Percentiles rank a stretch among this genome's conserved stretches.
Evolutionary conservation across 2,113 vertebrate genomes (phyloP).

Genomic region (Microcebus ravelobensis): DNA sequence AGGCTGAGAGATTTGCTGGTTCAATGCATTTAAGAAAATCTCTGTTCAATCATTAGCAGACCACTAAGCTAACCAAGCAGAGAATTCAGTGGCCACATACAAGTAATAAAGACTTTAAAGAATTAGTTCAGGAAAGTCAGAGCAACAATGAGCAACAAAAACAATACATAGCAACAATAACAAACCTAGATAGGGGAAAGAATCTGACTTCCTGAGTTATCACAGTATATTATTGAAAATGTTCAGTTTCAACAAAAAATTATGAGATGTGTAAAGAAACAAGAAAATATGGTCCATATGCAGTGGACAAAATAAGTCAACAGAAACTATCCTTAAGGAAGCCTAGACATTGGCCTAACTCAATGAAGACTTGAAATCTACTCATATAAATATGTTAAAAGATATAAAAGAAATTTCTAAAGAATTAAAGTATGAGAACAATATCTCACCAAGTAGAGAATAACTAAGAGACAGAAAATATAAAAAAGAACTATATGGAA

Average conservation of each 20-base stretch:
- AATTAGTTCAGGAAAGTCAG: neutral
- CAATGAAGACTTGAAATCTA: neutral
- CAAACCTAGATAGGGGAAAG: neutral
- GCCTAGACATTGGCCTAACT: neutral
- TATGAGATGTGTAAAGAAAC: neutral
- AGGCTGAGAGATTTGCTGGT: neutral
- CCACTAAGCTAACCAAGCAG: neutral
- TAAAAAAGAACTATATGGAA: neutral
- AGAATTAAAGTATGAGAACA: neutral
- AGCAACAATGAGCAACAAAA: neutral
- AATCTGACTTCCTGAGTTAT: neutral
- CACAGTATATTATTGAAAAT: neutral
- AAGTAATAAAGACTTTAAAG: neutral
- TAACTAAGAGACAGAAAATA: neutral
- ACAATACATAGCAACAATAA: neutral
- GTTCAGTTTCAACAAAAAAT: neutral
- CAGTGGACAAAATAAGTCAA: neutral
- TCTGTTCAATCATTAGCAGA: neutral
- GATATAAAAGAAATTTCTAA: neutral
- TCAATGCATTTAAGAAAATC: neutral
- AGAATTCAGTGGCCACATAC: neutral
- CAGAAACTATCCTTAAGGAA: neutral
- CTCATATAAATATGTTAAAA: neutral
- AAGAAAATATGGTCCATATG: neutral
- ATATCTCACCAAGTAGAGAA: neutral